These are phyloP conservation scores for Lycia hirtaria DNA, from an alignment of 2,888 invertebrate species.

Conservation along the genomic window DNA sequence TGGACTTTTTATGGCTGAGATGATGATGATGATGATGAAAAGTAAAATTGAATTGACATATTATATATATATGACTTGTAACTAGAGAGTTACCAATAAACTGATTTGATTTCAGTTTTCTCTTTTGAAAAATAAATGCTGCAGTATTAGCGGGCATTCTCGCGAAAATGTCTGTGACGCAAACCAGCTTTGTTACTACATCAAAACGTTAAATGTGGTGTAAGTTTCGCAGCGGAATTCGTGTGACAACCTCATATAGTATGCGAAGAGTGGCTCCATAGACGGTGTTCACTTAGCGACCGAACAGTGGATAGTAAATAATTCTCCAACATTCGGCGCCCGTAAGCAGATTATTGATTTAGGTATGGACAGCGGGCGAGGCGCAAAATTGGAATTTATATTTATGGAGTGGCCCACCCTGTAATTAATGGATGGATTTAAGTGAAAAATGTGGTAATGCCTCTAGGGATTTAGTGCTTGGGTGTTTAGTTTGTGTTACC, in stretches of 20 bases:
- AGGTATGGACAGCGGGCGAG: conserved; percentile 38
- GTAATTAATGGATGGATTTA: conserved; percentile 43
- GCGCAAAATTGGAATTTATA: conserved; percentile 43
- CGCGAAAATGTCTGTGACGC: no score
- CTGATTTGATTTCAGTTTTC: no score
- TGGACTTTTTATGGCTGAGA: no score
- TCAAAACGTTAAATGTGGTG: no score
- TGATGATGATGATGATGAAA: no score
- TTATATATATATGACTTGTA: no score
- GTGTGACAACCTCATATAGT: conserved; percentile 22
- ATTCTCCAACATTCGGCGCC: conserved; percentile 42
- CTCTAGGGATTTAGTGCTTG: conserved; percentile 15
- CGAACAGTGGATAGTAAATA: conserved; percentile 43
- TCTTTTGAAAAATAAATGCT: no score
- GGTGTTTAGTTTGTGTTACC: conserved; percentile 18
- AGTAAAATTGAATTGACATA: no score
- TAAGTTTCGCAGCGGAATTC: background rate
- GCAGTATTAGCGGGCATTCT: no score
- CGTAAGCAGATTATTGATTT: conserved; percentile 51
- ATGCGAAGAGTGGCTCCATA: conserved; percentile 20
- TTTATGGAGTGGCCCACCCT: conserved; percentile 36
- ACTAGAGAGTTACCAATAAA: no score
- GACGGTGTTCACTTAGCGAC: conserved; percentile 37
- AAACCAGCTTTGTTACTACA: no score
- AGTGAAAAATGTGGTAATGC: conserved; percentile 41